A percentile compares a stretch with the other conserved stretches of the same genome.
phyloP scores from a whole-genome alignment of 1,140 invertebrate genomes.

The Probaryconus sp. region DNA sequence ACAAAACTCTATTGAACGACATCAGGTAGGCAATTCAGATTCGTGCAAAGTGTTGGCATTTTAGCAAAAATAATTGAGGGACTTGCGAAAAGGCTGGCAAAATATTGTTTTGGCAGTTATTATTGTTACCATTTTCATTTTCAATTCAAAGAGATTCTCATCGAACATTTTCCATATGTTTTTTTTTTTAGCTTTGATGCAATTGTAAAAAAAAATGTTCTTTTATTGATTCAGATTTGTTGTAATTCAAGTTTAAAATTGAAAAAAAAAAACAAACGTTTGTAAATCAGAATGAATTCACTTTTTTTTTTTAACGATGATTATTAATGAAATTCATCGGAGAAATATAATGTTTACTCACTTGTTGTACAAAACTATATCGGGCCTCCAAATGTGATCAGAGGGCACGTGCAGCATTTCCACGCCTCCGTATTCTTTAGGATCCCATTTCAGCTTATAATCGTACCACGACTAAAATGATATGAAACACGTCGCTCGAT shows the following conservation, averaged over 20 bases:
- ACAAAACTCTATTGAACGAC: slow-evolving; percentile 27
- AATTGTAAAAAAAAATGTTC: too few relatives aligned
- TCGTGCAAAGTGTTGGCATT: slow-evolving; percentile 32
- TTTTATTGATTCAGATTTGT: too few relatives aligned
- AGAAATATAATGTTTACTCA: too few relatives aligned
- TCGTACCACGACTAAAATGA: slow-evolving; percentile 94
- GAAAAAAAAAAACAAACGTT: too few relatives aligned
- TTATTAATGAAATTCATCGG: background rate
- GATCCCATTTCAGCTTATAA: slow-evolving; percentile 97
- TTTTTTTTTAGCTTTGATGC: too few relatives aligned
- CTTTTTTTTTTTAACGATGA: background rate
- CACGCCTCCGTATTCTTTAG: slow-evolving; percentile 95
- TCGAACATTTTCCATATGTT: too few relatives aligned
- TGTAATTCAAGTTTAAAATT: too few relatives aligned
- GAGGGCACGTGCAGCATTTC: slow-evolving; percentile 96
- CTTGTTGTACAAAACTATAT: slow-evolving; percentile 98
- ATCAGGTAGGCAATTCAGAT: slow-evolving; percentile 11
- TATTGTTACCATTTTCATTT: too few relatives aligned
- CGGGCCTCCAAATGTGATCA: slow-evolving; percentile 97
- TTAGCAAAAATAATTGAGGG: slow-evolving; percentile 35
- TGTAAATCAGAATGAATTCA: background rate
- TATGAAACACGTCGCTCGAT: slow-evolving; percentile 40
- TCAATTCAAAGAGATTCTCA: too few relatives aligned
- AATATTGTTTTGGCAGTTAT: too few relatives aligned
- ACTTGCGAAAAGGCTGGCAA: background rate